These are phyloP conservation scores for Phenacoccus solenopsis DNA, from an alignment of 1,140 invertebrate genomes.

Conservation along the genomic window DNA sequence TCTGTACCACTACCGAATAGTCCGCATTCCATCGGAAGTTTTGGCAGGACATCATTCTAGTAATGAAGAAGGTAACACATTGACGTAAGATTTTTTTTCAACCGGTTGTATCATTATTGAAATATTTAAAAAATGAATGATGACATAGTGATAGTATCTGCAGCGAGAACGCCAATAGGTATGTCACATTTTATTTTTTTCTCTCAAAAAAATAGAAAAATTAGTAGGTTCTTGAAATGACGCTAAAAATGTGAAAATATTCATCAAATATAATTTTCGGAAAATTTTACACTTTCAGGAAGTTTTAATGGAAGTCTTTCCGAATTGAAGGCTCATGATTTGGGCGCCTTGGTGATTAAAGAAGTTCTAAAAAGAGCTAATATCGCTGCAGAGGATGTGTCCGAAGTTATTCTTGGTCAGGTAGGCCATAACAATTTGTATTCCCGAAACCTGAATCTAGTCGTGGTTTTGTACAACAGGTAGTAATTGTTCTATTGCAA, in stretches of 20 bases:
- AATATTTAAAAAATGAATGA: constrained; percentile 19
- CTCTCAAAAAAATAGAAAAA: no score
- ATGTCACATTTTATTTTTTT: no score
- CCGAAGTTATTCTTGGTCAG: constrained; percentile 78
- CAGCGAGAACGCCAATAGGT: constrained; percentile 54
- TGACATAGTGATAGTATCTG: constrained; percentile 49
- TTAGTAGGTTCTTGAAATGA: no score
- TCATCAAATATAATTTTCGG: neutral
- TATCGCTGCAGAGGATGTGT: constrained; percentile 48
- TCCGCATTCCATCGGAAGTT: neutral
- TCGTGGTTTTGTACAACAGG: no score
- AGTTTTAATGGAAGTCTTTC: constrained; percentile 57
- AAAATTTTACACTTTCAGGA: constrained; percentile 41
- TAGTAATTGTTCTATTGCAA: no score
- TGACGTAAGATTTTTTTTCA: neutral
- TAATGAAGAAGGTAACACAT: neutral
- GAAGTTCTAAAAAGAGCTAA: constrained; percentile 51
- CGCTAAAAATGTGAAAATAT: constrained; percentile 16
- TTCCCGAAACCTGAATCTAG: neutral
- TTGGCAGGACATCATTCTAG: neutral
- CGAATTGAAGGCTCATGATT: constrained; percentile 49
- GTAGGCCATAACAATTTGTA: constrained; percentile 35
- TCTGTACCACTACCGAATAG: neutral
- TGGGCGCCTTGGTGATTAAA: constrained; percentile 62
- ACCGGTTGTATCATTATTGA: neutral